These are phyloP conservation scores for Esox masquinongy DNA, from an alignment of 2,797 vertebrate species.

Conservation along the genomic window DNA sequence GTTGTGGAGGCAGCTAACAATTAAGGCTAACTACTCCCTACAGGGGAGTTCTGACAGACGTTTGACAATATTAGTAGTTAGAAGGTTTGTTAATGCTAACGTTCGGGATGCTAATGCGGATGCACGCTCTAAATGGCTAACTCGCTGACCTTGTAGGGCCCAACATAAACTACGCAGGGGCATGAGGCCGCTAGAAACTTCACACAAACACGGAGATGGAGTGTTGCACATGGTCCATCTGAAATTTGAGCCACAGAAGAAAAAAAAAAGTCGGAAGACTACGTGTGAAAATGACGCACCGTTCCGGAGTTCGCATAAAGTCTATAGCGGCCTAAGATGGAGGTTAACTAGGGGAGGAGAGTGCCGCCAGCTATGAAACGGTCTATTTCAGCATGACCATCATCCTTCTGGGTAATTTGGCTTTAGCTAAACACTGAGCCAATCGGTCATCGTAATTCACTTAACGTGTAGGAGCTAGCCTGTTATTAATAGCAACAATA, in stretches of 20 bases:
- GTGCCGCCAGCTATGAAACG: constrained; percentile 45
- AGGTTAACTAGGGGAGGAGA: constrained; percentile 27
- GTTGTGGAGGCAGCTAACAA: constrained; percentile 12
- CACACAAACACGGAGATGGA: no score
- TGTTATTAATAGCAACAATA: neutral
- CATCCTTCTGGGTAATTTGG: neutral
- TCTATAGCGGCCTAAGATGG: neutral
- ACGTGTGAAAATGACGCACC: no score
- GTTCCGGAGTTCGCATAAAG: no score
- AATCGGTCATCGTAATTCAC: neutral
- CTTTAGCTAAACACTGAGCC: neutral
- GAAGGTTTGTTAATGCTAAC: constrained; percentile 36
- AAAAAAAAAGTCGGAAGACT: no score
- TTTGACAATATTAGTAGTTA: constrained; percentile 31
- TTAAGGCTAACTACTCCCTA: neutral
- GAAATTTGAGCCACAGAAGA: no score
- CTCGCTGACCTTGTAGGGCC: constrained; percentile 29
- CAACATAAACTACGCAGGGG: constrained; percentile 27
- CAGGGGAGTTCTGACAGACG: constrained; percentile 17
- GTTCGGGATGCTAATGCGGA: constrained; percentile 28
- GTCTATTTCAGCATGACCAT: neutral
- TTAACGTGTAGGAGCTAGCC: neutral
- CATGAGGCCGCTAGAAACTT: neutral
- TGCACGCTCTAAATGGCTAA: constrained; percentile 17
- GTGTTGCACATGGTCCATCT: no score